phyloP scores from a whole-genome alignment of 2,888 invertebrate genomes.

The Heliconius sara region DNA sequence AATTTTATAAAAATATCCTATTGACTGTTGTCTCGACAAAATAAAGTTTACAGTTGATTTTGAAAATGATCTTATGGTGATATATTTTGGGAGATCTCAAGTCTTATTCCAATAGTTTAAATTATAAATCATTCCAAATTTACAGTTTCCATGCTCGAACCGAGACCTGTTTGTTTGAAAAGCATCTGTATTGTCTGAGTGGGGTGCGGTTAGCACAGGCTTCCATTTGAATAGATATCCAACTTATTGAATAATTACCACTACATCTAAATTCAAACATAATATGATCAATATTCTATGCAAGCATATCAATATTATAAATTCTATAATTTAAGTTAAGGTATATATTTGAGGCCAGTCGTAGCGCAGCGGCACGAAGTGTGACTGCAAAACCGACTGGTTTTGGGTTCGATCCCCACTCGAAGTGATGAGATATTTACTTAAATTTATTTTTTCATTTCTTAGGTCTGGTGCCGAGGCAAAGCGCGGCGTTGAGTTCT shows the following conservation, averaged over 20 bases:
- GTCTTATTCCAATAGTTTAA: constrained; percentile 28
- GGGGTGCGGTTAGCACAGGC: constrained; percentile 32
- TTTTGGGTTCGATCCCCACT: no score
- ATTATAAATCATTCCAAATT: constrained; percentile 35
- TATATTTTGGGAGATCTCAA: neutral
- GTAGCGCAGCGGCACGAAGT: no score
- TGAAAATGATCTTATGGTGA: neutral
- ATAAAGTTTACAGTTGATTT: neutral
- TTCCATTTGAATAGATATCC: constrained; percentile 38
- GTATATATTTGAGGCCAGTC: neutral
- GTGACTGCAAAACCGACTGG: no score
- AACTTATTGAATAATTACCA: constrained; percentile 32
- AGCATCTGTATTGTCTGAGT: constrained; percentile 41
- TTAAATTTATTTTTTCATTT: no score
- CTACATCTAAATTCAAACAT: constrained; percentile 11
- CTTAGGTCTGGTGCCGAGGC: no score
- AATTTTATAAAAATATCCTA: no score
- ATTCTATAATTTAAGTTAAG: neutral
- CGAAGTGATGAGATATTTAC: no score
- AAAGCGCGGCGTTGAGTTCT: no score
- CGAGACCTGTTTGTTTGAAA: constrained; percentile 38
- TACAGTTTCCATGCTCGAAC: constrained; percentile 33
- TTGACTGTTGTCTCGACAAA: neutral
- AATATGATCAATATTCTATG: constrained; percentile 11
- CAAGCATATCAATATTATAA: neutral